Evolutionary conservation across 2,113 vertebrate genomes (phyloP), one percentile per base, ranked within the genome.

Genomic region (Chloropsis cyanopogon): DNA sequence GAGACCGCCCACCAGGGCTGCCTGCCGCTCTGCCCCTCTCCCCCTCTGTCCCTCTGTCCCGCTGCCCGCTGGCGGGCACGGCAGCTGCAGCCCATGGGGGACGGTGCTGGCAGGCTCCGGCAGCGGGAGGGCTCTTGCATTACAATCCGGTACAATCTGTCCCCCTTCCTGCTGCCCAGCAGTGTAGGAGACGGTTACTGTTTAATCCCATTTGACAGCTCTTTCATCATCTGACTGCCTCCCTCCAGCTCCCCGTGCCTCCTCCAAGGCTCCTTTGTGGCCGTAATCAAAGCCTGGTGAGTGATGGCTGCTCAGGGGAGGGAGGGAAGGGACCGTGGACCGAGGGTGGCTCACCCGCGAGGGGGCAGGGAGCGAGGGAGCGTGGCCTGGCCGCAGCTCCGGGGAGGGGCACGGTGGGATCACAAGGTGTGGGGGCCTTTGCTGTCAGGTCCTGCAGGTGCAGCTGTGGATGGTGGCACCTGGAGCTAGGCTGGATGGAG

Each of bases 191-290:
- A 95, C 14, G 89, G 90, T 96, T 95, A 46, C 95, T 97, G 96
- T 95, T 97, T 97, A 97, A 97, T 97, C 96, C 97, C 82, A 66
- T 93, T 94, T 97, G 97, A 97, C 97, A 97, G 96, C 93, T 97
- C 97, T 97, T 97, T 97, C 96, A 97, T 97, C 97, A 96, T 95
- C 92, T 91, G 91, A 90, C 95, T 95, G 88, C 94, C 87, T 96
- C 88, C 86, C 92, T 96, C 86, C 95, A 94, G 91, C 94, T 93
- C 91, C 63, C 96, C 23, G 2, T 93, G 92, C 88, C 68, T 97
- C 92, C 81, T 97, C 95, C 96, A 97, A 97, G 96, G 90, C 89
- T 93, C 70, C 94, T 97, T 97, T 97, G 97, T 97, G 96, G 95
- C 54, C 1, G 2, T 97, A 97, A 97, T 97, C 97, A 97, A 97